These are phyloP conservation scores for Hirtodrosophila cameraria DNA, from an alignment of 2,888 invertebrate genomes.

Conservation along the genomic window DNA sequence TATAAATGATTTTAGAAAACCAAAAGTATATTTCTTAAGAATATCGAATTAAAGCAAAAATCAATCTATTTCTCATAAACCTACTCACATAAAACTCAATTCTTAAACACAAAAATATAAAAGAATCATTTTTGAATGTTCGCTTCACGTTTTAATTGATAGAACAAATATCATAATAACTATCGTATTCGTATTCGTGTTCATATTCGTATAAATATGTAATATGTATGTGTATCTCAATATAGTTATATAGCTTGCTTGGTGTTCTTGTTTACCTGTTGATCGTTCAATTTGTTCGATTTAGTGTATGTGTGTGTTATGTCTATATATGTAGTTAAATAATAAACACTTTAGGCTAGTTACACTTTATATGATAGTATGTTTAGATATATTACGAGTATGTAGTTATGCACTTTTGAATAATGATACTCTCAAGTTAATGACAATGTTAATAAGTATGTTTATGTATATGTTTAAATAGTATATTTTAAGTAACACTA, in stretches of 20 bases:
- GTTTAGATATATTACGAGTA: conserved; percentile 46
- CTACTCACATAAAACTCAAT: background rate
- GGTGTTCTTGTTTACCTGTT: conserved; percentile 35
- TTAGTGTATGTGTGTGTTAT: conserved; percentile 16
- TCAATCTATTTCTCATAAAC: no score
- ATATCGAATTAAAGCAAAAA: no score
- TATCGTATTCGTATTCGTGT: conserved; percentile 35
- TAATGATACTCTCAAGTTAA: conserved; percentile 22
- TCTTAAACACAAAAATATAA: conserved; percentile 1
- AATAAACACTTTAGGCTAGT: conserved; percentile 60
- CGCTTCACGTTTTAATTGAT: conserved; percentile 51
- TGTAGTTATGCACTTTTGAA: conserved; percentile 54
- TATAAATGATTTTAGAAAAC: no score
- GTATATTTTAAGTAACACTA: conserved; percentile 35
- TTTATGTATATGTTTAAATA: no score
- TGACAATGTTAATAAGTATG: conserved; percentile 24
- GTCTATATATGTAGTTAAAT: conserved; percentile 58
- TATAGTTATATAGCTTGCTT: conserved; percentile 31
- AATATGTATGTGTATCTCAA: conserved; percentile 3
- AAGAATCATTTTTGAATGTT: conserved; percentile 21
- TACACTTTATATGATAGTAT: conserved; percentile 39
- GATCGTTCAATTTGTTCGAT: conserved; percentile 61
- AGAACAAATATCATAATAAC: conserved; percentile 60
- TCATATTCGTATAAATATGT: conserved; percentile 36
- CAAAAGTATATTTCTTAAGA: no score